Conservation (phyloP, 1,140 invertebrate genomes). For the Halotydeus destructor region DNA sequence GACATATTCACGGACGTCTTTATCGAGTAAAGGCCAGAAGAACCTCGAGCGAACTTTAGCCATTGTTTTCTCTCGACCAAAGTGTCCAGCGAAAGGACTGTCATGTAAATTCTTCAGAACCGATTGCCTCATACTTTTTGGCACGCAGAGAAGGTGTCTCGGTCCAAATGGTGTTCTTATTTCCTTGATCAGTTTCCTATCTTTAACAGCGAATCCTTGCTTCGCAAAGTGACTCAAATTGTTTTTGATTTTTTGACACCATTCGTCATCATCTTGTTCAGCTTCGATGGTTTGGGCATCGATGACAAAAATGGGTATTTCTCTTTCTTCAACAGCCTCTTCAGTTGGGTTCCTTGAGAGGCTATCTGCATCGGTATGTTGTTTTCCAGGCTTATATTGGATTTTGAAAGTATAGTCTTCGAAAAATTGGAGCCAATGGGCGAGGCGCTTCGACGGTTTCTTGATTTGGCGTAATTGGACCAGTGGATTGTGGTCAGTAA, state of each 20-base stretch:
- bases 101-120: neutral
- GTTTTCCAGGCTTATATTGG: slow-evolving; percentile 6
- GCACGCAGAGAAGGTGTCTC: slow-evolving; percentile 1
- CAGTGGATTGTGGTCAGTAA: slow-evolving; percentile 30
- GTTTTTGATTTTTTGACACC: neutral
- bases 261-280: neutral
- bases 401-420: slow-evolving; percentile 14
- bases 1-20: neutral
- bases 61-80: neutral
- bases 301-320: too few relatives aligned
- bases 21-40: neutral
- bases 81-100: slow-evolving; percentile 2
- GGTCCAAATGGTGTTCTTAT: too few relatives aligned
- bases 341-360: neutral
- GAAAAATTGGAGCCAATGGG: slow-evolving; percentile 14
- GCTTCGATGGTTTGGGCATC: neutral
- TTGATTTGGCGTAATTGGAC: too few relatives aligned
- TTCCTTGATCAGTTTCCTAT: neutral
- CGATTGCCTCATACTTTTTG: neutral
- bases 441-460: slow-evolving; percentile 7
- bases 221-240: neutral
- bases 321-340: neutral
- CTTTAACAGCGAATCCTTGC: neutral
- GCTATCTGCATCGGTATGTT: slow-evolving; percentile 4
- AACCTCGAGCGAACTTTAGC: neutral